Base-by-base conservation (phyloP, 2,113 vertebrate genomes). In the Mugil cephalus region DNA sequence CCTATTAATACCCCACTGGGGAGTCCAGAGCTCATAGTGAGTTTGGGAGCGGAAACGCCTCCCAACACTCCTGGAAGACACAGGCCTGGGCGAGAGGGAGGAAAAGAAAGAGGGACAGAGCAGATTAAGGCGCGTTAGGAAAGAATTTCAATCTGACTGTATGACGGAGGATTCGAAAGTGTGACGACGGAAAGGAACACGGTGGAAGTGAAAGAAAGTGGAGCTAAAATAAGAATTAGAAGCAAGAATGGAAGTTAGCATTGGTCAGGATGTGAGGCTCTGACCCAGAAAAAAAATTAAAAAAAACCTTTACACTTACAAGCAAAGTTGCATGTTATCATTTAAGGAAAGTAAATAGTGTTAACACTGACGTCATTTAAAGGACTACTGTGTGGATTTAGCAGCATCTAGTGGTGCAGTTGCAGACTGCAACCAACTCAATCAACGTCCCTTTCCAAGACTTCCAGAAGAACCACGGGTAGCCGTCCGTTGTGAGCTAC, bases 21-120 rank as follows among this genome's bases (percentile, higher is more conserved):
- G 91, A 88, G 82, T 74, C 9, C 54, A 72, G 80, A 77, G 62
- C 87, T 86, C 85, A 43, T 77, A 83, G 65, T 87, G 90, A 89
- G 76, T 88, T 91, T 91, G 86, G 86, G 89, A 90, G 89, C 88
- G 82, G 90, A 92, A 91, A 89, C 85, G 67, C 83, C 72, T 86
- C 77, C 55, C 19, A 91, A 60, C 56, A 48, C 75, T 77, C 61
- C 77, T 82, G 68, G 54, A 82, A 83, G 56, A 74, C 62, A 54
- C 18, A 69, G 58, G 74, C 51, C 51, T 53, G 69, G 51, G 47
- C 52, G 61, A 85, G 48, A 47, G 39, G 1, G 40, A 50, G 61
- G 67, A 69, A 30, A 69, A 76, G 14, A 56, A 61, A 70, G 59
- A 64, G 40, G 21, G 54, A 69, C 4, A 30, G n/a, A 75, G 43